These are phyloP conservation scores for Arenaria interpres DNA, from an alignment of 2,113 vertebrate species.

Conservation along the genomic window DNA sequence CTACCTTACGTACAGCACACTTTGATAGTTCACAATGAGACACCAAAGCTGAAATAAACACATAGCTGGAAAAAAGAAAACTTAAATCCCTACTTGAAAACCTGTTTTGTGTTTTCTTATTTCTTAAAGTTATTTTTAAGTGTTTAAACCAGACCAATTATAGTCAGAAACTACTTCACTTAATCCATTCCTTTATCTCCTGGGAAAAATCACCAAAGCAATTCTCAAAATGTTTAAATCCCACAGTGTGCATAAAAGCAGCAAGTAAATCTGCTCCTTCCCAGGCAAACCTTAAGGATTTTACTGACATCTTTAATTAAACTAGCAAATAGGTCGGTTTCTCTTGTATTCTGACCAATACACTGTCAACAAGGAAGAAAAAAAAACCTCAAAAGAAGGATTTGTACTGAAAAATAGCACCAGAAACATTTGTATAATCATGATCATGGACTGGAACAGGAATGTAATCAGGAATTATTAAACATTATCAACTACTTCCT, in stretches of 20 bases:
- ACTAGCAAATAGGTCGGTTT: conserved; percentile 62
- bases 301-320: conserved; percentile 72
- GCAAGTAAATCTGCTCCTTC: conserved; percentile 65
- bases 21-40: conserved; percentile 42
- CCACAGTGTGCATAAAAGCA: conserved; percentile 60
- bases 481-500: conserved; percentile 59
- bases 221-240: conserved; percentile 69
- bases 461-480: conserved; percentile 63
- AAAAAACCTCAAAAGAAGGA: conserved; percentile 54
- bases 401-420: conserved; percentile 63
- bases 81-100: conserved; percentile 54
- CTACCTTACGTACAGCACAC: neutral
- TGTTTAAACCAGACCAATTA: conserved; percentile 68
- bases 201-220: conserved; percentile 66
- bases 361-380: conserved; percentile 37
- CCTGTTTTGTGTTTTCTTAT: conserved; percentile 57
- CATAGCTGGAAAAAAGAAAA: neutral
- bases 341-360: conserved; percentile 55
- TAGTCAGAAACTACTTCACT: conserved; percentile 64
- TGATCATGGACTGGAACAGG: conserved; percentile 56
- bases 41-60: conserved; percentile 49
- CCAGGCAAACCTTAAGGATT: conserved; percentile 59
- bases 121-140: conserved; percentile 69
- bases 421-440: conserved; percentile 66
- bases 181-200: conserved; percentile 70